These are phyloP conservation scores for Drosophila rellima DNA, from an alignment of 2,888 invertebrate species.

Conservation along the genomic window DNA sequence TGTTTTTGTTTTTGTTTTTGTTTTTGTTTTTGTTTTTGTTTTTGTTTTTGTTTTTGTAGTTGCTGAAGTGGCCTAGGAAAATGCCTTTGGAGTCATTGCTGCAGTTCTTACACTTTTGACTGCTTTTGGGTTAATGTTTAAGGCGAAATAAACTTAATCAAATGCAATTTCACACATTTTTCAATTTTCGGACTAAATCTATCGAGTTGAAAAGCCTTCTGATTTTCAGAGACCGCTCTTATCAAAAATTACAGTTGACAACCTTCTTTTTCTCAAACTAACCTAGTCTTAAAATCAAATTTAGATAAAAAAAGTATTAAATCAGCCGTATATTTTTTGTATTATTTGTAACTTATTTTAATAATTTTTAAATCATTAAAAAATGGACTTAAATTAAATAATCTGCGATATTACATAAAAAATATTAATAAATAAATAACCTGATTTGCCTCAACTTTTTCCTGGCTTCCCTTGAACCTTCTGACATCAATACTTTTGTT, in stretches of 20 bases:
- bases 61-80: constrained; percentile 18
- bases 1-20: constrained; percentile 22
- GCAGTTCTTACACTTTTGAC: constrained; percentile 3
- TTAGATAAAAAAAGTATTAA: too few relatives aligned
- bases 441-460: neutral
- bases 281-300: too few relatives aligned
- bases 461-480: neutral
- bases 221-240: neutral
- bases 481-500: neutral
- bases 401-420: too few relatives aligned
- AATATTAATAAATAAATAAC: too few relatives aligned
- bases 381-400: too few relatives aligned
- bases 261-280: too few relatives aligned
- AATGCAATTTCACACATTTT: neutral
- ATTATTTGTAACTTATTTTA: too few relatives aligned
- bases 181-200: neutral
- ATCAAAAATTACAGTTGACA: neutral
- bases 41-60: constrained; percentile 21
- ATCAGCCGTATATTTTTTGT: too few relatives aligned
- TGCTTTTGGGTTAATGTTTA: constrained; percentile 1
- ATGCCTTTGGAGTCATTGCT: constrained; percentile 8
- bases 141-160: constrained; percentile 10
- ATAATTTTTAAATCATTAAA: too few relatives aligned
- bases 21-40: constrained; percentile 1
- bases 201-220: neutral